These are phyloP conservation scores for Heliconius erato DNA, from an alignment of 2,888 invertebrate genomes.

Conservation along the genomic window DNA sequence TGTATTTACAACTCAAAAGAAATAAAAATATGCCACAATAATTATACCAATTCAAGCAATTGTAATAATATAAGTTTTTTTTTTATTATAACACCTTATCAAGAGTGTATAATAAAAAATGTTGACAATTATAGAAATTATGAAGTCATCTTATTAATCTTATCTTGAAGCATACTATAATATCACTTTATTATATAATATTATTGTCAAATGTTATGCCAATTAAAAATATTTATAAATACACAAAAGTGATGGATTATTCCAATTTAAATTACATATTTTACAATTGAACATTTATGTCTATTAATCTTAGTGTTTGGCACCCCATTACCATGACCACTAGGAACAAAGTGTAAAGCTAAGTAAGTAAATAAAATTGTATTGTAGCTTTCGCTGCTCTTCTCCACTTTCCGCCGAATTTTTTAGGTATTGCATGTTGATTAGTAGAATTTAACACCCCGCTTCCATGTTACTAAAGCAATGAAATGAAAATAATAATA, in stretches of 20 bases:
- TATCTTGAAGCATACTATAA: slow-evolving; percentile 7
- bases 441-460: too few species aligned
- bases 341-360: background rate
- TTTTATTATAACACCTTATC: background rate
- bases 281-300: background rate
- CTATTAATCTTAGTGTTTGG: too few species aligned
- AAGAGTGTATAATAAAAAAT: slow-evolving; percentile 2
- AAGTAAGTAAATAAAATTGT: background rate
- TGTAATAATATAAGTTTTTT: background rate
- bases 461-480: too few species aligned
- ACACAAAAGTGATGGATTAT: background rate
- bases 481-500: too few species aligned
- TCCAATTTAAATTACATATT: background rate
- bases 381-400: background rate
- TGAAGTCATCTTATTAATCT: slow-evolving; percentile 14
- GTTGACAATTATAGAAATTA: slow-evolving; percentile 8
- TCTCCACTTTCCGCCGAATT: too few species aligned
- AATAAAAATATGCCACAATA: background rate
- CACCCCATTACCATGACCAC: background rate
- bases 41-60: background rate
- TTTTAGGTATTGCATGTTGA: too few species aligned
- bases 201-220: background rate
- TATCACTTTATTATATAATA: slow-evolving; percentile 1
- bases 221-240: background rate
- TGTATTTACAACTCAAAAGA: background rate